These are phyloP conservation scores for Alaudala cheleensis DNA, from an alignment of 2,113 vertebrate genomes.

Conservation along the genomic window DNA sequence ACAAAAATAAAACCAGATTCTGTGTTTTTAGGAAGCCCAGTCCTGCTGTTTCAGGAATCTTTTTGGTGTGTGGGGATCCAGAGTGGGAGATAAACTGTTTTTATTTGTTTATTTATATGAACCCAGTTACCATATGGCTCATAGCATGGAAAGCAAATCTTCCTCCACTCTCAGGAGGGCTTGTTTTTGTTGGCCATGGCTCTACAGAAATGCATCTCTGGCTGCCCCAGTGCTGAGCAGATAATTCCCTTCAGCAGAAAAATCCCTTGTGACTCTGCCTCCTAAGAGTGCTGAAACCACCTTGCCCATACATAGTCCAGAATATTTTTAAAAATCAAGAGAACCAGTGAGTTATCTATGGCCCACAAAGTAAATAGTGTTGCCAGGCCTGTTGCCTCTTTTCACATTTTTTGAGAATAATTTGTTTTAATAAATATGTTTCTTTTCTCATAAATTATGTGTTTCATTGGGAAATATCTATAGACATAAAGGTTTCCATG, in stretches of 20 bases:
- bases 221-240: background rate
- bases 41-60: background rate
- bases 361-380: background rate
- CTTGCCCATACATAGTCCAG: background rate
- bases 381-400: background rate
- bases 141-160: background rate
- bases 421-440: background rate
- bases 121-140: background rate
- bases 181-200: background rate
- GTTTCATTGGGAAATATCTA: background rate
- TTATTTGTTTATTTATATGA: slow-evolving; percentile 1
- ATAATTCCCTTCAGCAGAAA: background rate
- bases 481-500: background rate
- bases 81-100: background rate
- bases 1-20: background rate
- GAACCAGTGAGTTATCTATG: background rate
- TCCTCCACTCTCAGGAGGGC: background rate
- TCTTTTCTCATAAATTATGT: background rate
- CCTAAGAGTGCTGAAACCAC: background rate
- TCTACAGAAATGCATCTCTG: background rate
- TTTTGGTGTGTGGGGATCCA: background rate
- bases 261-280: background rate
- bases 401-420: background rate
- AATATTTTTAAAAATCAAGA: background rate
- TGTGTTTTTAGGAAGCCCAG: background rate